Evolutionary conservation across 2,888 invertebrate genomes (phyloP).

Genomic region (Onthophagus sagittarius): DNA sequence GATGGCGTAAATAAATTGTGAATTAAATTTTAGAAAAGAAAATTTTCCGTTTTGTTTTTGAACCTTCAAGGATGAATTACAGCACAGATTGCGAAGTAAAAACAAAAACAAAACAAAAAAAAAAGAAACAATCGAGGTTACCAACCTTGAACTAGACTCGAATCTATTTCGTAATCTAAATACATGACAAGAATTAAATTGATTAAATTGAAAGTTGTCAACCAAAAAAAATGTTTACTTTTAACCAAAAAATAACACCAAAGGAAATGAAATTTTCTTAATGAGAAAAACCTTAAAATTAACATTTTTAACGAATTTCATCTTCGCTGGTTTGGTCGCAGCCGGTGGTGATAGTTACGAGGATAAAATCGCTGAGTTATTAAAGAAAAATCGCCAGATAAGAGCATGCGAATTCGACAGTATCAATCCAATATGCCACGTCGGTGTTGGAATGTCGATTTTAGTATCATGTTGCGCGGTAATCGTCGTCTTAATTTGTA

Average conservation of each 20-base stretch:
- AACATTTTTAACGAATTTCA: background rate
- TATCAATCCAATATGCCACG: background rate
- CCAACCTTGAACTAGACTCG: too few relatives aligned
- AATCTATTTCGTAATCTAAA: too few relatives aligned
- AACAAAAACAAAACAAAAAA: too few relatives aligned
- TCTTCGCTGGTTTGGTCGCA: background rate
- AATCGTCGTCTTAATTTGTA: slow-evolving; percentile 16
- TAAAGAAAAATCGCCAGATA: slow-evolving; percentile 9
- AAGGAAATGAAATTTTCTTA: background rate
- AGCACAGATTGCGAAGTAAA: too few relatives aligned
- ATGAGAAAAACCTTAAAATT: background rate
- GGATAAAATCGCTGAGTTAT: slow-evolving; percentile 18
- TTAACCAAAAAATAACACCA: background rate
- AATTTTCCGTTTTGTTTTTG: background rate
- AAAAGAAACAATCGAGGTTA: too few relatives aligned
- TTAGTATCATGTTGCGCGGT: slow-evolving; percentile 12
- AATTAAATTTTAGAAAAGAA: background rate
- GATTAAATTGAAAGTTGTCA: too few relatives aligned
- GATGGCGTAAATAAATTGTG: background rate
- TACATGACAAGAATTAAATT: too few relatives aligned
- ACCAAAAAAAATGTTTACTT: too few relatives aligned
- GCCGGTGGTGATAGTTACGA: slow-evolving; percentile 11
- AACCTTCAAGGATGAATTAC: too few relatives aligned
- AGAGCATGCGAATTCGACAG: slow-evolving; percentile 10
- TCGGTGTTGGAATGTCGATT: slow-evolving; percentile 17